phyloP scores from a whole-genome alignment of 2,888 invertebrate species.

The Heliconius aoede region DNA sequence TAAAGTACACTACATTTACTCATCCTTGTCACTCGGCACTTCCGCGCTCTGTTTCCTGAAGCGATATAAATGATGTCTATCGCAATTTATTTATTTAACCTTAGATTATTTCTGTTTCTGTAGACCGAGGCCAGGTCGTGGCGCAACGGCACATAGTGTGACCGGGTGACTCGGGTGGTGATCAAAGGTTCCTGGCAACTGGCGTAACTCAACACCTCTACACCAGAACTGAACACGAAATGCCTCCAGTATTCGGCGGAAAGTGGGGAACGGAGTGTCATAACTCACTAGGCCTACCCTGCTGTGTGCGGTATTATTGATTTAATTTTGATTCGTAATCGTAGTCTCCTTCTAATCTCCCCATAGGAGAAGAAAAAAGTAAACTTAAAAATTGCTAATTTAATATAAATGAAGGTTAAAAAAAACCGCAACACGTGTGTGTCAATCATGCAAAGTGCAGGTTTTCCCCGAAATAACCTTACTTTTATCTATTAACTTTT shows the following conservation, averaged over 20 bases:
- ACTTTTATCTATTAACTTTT: constrained; percentile 14
- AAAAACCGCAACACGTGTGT: constrained; percentile 46
- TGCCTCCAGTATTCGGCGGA: too few species aligned
- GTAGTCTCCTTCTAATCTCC: not conserved
- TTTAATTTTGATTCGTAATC: too few species aligned
- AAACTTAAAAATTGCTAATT: not conserved
- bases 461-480: constrained; percentile 32
- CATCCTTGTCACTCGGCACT: constrained; percentile 42
- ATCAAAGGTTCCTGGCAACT: too few species aligned
- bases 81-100: constrained; percentile 8
- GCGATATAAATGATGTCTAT: constrained; percentile 55
- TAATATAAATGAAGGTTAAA: constrained; percentile 39
- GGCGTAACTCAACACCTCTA: too few species aligned
- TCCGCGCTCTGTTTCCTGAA: constrained; percentile 42
- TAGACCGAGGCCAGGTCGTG: too few species aligned
- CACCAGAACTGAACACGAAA: too few species aligned
- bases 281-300: too few species aligned
- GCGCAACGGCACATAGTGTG: too few species aligned
- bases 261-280: too few species aligned
- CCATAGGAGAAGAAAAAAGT: not conserved
- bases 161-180: too few species aligned
- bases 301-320: too few species aligned
- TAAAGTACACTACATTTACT: constrained; percentile 38
- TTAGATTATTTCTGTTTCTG: constrained; percentile 16
- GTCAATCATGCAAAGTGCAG: constrained; percentile 51